These are phyloP conservation scores for Eremophila alpestris DNA, from an alignment of 2,797 vertebrate species.

Conservation along the genomic window DNA sequence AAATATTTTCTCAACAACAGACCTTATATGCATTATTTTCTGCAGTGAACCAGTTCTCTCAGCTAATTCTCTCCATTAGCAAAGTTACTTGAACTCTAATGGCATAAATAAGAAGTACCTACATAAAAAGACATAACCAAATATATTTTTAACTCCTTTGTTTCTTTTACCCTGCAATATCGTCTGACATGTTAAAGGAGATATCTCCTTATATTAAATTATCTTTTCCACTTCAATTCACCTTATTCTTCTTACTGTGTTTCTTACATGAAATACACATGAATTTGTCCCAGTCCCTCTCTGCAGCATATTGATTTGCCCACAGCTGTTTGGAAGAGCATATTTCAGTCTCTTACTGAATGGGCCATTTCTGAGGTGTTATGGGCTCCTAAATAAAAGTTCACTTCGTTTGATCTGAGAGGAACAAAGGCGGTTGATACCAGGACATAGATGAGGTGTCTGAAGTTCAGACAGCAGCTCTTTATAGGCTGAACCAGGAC, in stretches of 20 bases:
- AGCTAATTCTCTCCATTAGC: background rate
- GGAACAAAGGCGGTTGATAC: background rate
- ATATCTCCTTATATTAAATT: background rate
- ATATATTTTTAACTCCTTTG: background rate
- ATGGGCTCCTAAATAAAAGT: background rate
- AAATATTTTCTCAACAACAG: background rate
- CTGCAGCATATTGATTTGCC: background rate
- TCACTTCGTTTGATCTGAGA: background rate
- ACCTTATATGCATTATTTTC: background rate
- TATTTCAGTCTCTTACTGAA: conserved; percentile 3
- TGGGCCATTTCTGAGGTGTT: background rate
- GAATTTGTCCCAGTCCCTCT: background rate
- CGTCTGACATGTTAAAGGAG: background rate
- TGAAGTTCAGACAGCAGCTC: background rate
- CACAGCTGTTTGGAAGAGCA: background rate
- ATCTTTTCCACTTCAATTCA: background rate
- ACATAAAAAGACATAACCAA: background rate
- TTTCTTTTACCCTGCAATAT: background rate
- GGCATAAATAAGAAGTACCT: background rate
- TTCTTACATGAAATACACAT: background rate
- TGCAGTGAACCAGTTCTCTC: background rate
- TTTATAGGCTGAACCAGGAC: background rate
- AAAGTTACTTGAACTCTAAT: background rate
- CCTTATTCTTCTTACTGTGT: background rate
- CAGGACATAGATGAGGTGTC: accelerated